These are phyloP conservation scores for Adelosebastes latens DNA, from an alignment of 2,797 vertebrate species.

Conservation along the genomic window DNA sequence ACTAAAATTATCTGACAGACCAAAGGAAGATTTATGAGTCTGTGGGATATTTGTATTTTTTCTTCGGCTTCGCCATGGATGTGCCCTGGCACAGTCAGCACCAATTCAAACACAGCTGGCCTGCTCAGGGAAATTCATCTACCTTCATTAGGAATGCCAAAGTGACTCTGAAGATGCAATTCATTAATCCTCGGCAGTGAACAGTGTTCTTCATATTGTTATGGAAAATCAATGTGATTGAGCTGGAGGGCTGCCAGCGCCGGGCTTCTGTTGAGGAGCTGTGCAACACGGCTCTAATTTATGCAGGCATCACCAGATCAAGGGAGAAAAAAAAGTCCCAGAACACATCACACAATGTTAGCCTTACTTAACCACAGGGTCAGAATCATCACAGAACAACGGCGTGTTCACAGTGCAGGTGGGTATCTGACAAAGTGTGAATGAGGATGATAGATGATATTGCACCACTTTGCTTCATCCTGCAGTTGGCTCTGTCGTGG, in stretches of 20 bases:
- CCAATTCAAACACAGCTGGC: slow-evolving; percentile 81
- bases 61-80: slow-evolving; percentile 48
- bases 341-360: slow-evolving; percentile 73
- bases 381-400: slow-evolving; percentile 58
- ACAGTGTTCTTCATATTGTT: slow-evolving; percentile 86
- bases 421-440: slow-evolving; percentile 61
- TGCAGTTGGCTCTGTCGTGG: slow-evolving; percentile 21
- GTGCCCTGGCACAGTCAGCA: slow-evolving; percentile 74
- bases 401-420: slow-evolving; percentile 56
- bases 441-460: slow-evolving; percentile 66
- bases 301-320: slow-evolving; percentile 75
- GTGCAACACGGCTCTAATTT: slow-evolving; percentile 75
- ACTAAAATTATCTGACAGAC: slow-evolving; percentile 81
- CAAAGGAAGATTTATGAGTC: slow-evolving; percentile 81
- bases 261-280: slow-evolving; percentile 57
- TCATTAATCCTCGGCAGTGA: slow-evolving; percentile 83
- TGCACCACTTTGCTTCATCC: slow-evolving; percentile 50
- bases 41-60: slow-evolving; percentile 64
- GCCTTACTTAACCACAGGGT: slow-evolving; percentile 74
- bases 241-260: slow-evolving; percentile 80
- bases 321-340: slow-evolving; percentile 55
- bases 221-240: slow-evolving; percentile 87
- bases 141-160: slow-evolving; percentile 84
- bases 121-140: slow-evolving; percentile 79
- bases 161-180: slow-evolving; percentile 86